Evolutionary conservation across 2,797 vertebrate genomes (phyloP), one percentile per base, ranked within the genome.

Genomic region (Ambastaia sidthimunki): DNA sequence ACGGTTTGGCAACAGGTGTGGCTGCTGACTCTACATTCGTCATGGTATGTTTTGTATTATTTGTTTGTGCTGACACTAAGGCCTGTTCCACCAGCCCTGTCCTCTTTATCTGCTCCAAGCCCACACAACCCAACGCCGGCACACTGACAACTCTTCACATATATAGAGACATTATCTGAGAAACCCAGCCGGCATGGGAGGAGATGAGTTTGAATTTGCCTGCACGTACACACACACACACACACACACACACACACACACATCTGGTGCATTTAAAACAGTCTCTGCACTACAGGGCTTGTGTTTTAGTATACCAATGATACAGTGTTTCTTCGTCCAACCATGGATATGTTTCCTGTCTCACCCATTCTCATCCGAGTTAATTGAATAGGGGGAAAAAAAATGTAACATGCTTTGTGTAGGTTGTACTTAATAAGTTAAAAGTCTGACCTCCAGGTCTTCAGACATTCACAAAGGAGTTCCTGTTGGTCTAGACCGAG

Each of bases 401-500:
- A 12, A 2, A 63, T 3, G 2, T 15, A 25, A 28, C 19, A 41
- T 18, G 41, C 34, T 12, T 23, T 16, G 47, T 19, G 7, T 19
- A 48, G 19, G 7, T 15, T 9, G 11, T 55, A 31, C 28, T 79
- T 65, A 65, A 55, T 34, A 28, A 65, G 16, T 73, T 73, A 55
- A 79, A 4, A 13, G 47, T 5, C 21, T 65, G 47, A 57, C 12
- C 21, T 71, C 21, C 66, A 59, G 69, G 71, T 47, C 59, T 70
- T 70, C 59, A 71, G 47, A 54, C 31, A 15, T 25, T 34, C 21
- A 47, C 65, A 74, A 37, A 74, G 47, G 87, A 88, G 88, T 88
- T 89, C 86, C 83, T 80, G 65, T 23, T 74, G 73, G 87, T 87
- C 84, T 85, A 72, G 84, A 74, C 82, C 0, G 59, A 86, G 78